Conservation (phyloP, 2,113 vertebrate species). For the Brachyhypopomus occidentalis region DNA sequence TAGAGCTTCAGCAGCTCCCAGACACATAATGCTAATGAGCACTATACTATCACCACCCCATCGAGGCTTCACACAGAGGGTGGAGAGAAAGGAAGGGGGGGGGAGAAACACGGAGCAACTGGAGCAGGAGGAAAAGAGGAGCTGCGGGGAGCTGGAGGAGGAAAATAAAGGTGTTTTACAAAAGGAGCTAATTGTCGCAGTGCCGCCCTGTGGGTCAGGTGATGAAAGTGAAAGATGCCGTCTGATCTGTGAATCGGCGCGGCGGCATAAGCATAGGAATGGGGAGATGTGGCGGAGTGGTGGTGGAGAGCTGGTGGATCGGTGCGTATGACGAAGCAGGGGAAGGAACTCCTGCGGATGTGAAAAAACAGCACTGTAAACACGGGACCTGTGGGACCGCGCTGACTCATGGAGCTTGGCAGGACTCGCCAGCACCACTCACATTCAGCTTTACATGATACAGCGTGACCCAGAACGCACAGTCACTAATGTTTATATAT, state of each 20-base stretch:
- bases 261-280: not conserved
- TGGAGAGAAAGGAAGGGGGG: not conserved
- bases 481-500: too few relatives aligned
- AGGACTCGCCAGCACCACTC: not conserved
- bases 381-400: not conserved
- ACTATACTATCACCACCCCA: not conserved
- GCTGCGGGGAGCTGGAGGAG: constrained; percentile 12
- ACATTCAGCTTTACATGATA: not conserved
- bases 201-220: constrained; percentile 6
- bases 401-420: not conserved
- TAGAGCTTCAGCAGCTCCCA: constrained; percentile 2
- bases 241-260: not conserved
- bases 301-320: not conserved
- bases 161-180: constrained; percentile 25
- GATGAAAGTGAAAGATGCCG: not conserved
- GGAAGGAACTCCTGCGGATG: not conserved
- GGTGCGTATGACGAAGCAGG: not conserved
- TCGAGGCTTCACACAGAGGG: constrained; percentile 10
- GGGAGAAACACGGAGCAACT: not conserved
- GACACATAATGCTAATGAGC: not conserved
- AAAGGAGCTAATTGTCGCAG: constrained; percentile 36
- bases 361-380: not conserved
- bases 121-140: not conserved
- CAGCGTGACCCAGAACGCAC: not conserved
- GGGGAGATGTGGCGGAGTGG: not conserved